Conservation (phyloP, 2,113 vertebrate species). For the Chauna torquata region DNA sequence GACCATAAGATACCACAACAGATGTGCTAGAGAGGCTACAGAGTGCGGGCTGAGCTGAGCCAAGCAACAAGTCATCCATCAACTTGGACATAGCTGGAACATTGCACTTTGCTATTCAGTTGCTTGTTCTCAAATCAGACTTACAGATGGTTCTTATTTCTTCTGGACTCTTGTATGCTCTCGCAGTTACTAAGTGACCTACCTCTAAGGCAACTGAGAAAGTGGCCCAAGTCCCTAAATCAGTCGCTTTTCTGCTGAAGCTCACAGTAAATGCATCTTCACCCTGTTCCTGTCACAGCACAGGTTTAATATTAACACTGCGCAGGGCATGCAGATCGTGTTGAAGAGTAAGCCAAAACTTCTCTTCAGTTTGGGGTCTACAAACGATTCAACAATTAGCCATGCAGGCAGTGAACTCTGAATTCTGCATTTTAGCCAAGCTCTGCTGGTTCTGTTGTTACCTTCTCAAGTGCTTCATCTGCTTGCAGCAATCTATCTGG, state of each 20-base stretch:
- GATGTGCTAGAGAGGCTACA: not conserved
- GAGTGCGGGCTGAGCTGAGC: not conserved
- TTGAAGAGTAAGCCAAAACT: not conserved
- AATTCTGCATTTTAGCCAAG: not conserved
- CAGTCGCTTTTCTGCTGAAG: not conserved
- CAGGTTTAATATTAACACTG: not conserved
- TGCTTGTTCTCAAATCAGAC: not conserved
- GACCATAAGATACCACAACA: not conserved
- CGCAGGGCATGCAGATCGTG: not conserved
- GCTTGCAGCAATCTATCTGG: not conserved
- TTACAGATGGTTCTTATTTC: not conserved
- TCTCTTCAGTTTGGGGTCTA: not conserved
- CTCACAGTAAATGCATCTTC: not conserved
- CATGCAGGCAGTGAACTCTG: not conserved
- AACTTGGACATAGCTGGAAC: not conserved
- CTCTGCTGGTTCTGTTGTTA: not conserved
- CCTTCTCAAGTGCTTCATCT: not conserved
- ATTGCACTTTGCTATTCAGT: not conserved
- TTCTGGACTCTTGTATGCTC: not conserved
- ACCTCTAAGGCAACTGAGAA: not conserved
- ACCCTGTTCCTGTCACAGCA: fast-evolving
- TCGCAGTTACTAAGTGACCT: not conserved
- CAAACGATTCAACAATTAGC: not conserved
- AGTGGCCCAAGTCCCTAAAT: not conserved
- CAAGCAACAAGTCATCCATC: not conserved